Conservation (phyloP, 2,113 vertebrate species). For the Antennarius striatus region DNA sequence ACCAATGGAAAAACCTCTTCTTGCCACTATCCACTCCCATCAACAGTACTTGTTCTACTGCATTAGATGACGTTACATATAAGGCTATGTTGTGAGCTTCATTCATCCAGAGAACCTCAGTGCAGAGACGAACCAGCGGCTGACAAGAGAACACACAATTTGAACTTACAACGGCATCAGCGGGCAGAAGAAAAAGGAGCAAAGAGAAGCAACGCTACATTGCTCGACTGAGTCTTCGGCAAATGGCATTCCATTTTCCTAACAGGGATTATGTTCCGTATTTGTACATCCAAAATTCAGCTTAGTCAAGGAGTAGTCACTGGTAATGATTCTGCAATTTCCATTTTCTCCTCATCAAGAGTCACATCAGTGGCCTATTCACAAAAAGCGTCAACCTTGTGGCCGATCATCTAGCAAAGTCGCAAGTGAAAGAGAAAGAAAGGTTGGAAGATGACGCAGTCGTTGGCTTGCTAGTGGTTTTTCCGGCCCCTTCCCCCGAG, state of each 20-base stretch:
- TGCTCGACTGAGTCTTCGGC: conserved; percentile 33
- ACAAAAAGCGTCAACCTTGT: conserved; percentile 29
- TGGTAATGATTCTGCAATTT: conserved; percentile 21
- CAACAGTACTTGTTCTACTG: conserved; percentile 26
- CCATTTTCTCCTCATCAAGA: conserved; percentile 13
- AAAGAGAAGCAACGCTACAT: conserved; percentile 24
- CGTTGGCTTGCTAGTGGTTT: conserved; percentile 19
- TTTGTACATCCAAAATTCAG: conserved; percentile 25
- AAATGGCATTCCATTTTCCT: conserved; percentile 30
- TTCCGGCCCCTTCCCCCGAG: conserved; percentile 19
- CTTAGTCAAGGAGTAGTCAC: conserved; percentile 27
- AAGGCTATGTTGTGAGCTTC: conserved; percentile 28
- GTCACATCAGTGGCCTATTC: conserved; percentile 1
- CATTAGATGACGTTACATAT: conserved; percentile 33
- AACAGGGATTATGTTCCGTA: conserved; percentile 12
- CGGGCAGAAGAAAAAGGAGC: conserved; percentile 38
- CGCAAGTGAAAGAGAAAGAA: conserved; percentile 1
- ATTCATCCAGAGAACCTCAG: conserved; percentile 31
- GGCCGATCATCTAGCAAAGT: conserved; percentile 22
- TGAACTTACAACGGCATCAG: conserved; percentile 32
- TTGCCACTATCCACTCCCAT: conserved; percentile 36
- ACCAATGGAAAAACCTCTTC: conserved; percentile 57
- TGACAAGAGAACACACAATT: conserved; percentile 30
- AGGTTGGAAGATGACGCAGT: background rate
- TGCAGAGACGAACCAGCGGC: conserved; percentile 30